Base-by-base conservation (phyloP, 2,113 vertebrate genomes). In the Miniopterus natalensis region DNA sequence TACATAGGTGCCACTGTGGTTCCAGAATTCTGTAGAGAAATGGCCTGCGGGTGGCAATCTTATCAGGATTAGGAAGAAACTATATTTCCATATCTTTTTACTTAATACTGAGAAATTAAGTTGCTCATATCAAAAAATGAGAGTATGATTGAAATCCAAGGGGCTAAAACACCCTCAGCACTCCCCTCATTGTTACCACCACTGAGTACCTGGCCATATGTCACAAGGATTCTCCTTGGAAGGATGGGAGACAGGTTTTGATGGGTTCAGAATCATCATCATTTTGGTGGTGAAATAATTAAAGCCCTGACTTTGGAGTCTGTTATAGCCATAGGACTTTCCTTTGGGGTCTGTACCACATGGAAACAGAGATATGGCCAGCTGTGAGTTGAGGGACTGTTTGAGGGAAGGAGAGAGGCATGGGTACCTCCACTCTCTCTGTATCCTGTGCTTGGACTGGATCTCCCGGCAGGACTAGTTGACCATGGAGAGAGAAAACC, bases 401-500 rank as follows among this genome's bases (percentile, higher is more conserved):
- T 20, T 53, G 61, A 57, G n/a, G 57, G 36, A 45, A 21, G 49
- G n/a, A 66, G 18, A 65, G 27, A 68, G 8, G 2, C 23, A 17
- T 8, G 7, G 27, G 8, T 45, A 66, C 47, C 61, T 53, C 7
- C 3, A 12, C n/a, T 31, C 15, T n/a, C 25, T 53, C 21, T 14
- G 36, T 49, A 63, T n/a, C 29, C 29, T n/a, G 4, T 1, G 40
- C 79, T 40, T 71, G 75, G 12, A 74, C 80, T 87, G 61, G 79
- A 42, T 95, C 92, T 92, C 53, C 55, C 74, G 49, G 68, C 74
- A 95, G 95, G 59, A 77, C 45, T 17, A 45, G 23, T 1, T 2
- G 0, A 55, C 20, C 81, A 95, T 95, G 95, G 70, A 73, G 21
- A 55, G 0, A 42, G 21, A 57, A 86, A 95, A 97, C 70, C 40